phyloP scores from a whole-genome alignment of 2,888 invertebrate species.

The Lithodes maja region DNA sequence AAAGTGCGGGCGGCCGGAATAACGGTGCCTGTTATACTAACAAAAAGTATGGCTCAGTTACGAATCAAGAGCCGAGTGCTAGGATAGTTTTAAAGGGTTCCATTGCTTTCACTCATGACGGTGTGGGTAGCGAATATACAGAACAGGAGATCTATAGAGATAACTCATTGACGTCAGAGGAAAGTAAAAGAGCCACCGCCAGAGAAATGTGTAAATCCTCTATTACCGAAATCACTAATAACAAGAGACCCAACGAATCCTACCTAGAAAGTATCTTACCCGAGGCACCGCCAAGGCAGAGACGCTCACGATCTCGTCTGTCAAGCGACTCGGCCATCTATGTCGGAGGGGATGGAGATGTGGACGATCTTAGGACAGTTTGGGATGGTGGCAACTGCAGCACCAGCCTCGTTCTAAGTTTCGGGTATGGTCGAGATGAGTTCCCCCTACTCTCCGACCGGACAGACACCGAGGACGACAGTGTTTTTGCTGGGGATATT shows the following conservation, averaged over 20 bases:
- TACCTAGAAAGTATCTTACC: slow-evolving; percentile 51
- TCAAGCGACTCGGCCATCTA: slow-evolving; percentile 53
- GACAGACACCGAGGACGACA: slow-evolving; percentile 46
- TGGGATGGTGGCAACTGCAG: slow-evolving; percentile 23
- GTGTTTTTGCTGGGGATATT: slow-evolving; percentile 36
- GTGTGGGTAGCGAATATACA: not conserved
- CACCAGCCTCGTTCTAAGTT: slow-evolving; percentile 48
- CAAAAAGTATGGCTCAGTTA: not conserved
- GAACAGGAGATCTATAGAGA: not conserved
- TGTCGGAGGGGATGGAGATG: slow-evolving; percentile 23
- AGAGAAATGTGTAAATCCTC: not conserved
- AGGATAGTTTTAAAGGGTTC: slow-evolving; percentile 53
- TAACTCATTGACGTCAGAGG: not conserved
- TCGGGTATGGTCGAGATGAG: slow-evolving; percentile 30
- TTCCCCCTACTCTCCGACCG: slow-evolving; percentile 22
- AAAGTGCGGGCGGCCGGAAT: slow-evolving; percentile 30
- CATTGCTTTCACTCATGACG: slow-evolving; percentile 55
- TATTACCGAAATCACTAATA: not conserved
- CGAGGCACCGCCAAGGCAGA: slow-evolving; percentile 43
- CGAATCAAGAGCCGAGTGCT: slow-evolving; percentile 46
- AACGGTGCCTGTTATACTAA: not conserved
- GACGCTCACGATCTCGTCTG: slow-evolving; percentile 32
- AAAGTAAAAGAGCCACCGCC: not conserved
- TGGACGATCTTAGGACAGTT: not conserved
- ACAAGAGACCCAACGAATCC: not conserved